Evolutionary conservation across 2,888 invertebrate genomes (phyloP), one percentile per base, ranked within the genome.

Genomic region (Portevinia maculata): DNA sequence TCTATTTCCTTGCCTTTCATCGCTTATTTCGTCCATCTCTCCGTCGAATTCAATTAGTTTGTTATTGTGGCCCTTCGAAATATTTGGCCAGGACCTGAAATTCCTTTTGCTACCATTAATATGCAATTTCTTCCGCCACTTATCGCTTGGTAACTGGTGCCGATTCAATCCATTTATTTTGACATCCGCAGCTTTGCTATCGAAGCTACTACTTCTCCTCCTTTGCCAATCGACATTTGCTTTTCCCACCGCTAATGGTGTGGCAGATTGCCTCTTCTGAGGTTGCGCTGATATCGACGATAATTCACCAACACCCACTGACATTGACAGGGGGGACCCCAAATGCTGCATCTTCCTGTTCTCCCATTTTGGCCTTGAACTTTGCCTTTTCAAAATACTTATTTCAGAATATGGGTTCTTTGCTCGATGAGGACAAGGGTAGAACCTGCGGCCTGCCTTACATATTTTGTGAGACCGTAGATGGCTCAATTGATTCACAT

Each of bases 71-170:
- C 52, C 32, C 13, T 46, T 30, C 34, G n/a, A 53, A 57, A 55
- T 15, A 60, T 30, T 53, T 37, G 46, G 17, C 65, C 19, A 8
- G 44, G 53, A 30, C 52, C 46, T 50, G 21, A 64, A 71, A 39
- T 48, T 57, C 62, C 41, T 71, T 60, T 17, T 44, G 28, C 21
- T 60, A 37, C 48, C 67, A 67, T 73, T 53, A 79, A 73, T 67
- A 73, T 73, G 30, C 65, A 55, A 60, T 79, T 73, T 73, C 37
- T 32, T 73, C 28, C 28, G 73, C 79, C 79, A 73, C 59, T 60
- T 73, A 60, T 53, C 34, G 48, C 17, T 55, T 60, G 65, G 39
- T 21, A 48, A 28, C 32, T 7, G 28, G 4, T 30, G 46, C 6
- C 21, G 37, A 24, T 53, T 41, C 28, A 62, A 48, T 24, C 11